Percentiles rank a stretch among this genome's conserved stretches.
These are phyloP conservation scores for Falcaria lacertinaria DNA, from an alignment of 2,888 invertebrate species.

Conservation along the genomic window DNA sequence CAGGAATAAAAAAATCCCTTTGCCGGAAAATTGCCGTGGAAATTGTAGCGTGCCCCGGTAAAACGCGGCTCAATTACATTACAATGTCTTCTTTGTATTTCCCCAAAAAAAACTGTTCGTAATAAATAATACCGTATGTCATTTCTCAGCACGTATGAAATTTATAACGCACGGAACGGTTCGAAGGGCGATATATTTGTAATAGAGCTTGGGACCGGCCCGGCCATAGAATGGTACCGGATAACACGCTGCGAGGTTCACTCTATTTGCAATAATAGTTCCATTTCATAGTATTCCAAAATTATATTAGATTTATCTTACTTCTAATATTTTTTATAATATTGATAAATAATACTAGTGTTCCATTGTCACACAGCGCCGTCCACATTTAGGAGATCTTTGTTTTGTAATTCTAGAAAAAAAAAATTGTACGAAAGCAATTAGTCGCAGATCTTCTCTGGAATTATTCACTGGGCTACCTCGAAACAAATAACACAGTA, in stretches of 20 bases:
- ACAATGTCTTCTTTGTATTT: slow-evolving; percentile 75
- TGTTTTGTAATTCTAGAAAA: too few species aligned
- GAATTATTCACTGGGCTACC: too few species aligned
- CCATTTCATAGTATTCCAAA: background rate
- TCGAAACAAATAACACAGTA: too few species aligned
- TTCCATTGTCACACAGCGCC: too few species aligned
- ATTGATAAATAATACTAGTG: too few species aligned
- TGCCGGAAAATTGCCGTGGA: slow-evolving; percentile 37
- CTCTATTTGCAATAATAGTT: background rate
- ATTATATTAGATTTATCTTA: too few species aligned
- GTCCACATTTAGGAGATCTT: too few species aligned
- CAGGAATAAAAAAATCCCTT: slow-evolving; percentile 19
- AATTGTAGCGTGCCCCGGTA: slow-evolving; percentile 57
- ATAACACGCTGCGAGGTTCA: background rate
- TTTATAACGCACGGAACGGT: slow-evolving; percentile 73
- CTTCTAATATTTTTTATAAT: too few species aligned
- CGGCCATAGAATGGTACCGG: slow-evolving; percentile 19
- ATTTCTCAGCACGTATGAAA: slow-evolving; percentile 80
- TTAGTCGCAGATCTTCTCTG: too few species aligned
- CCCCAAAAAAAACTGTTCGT: slow-evolving; percentile 60
- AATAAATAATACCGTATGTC: slow-evolving; percentile 79
- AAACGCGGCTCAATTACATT: slow-evolving; percentile 72
- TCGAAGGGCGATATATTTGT: slow-evolving; percentile 77
- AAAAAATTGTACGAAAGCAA: too few species aligned
- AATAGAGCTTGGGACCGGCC: slow-evolving; percentile 58